Base-by-base conservation (phyloP, 2,797 vertebrate genomes). In the Crocidura indochinensis region DNA sequence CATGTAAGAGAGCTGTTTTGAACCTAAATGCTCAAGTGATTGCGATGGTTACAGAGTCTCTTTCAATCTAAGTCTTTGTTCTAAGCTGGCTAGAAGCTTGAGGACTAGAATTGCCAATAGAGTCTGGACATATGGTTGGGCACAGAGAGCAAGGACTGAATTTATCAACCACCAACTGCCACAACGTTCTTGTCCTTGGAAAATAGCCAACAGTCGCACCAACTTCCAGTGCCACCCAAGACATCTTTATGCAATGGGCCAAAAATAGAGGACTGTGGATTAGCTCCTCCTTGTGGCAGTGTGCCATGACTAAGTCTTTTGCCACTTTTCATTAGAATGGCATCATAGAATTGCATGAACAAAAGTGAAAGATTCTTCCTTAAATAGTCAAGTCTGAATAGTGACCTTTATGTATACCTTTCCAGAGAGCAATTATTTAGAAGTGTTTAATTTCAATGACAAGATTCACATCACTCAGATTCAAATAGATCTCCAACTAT, bases 91-190 rank as follows among this genome's bases (percentile, higher is more conserved):
- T 91, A 47, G 75, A 94, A 44, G 60, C 81, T 87, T 74, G 80
- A 79, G 84, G 87, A 75, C 72, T 72, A 87, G 49, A 74, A 75
- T 51, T 85, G 76, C 68, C 91, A 92, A 29, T 65, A 64, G 68
- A 29, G 26, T 84, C 91, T 94, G 92, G 77, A 87, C 96, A 95
- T 95, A 94, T 89, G 95, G 93, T 77, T 93, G 93, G 82, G 68
- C 90, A 95, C 81, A 87, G 84, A 91, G 83, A 74, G 87, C 84
- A 93, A 60, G 27, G 71, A 65, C 74, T 87, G 90, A 92, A 95
- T 92, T 95, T 92, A 96, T 91, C 87, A 92, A 88, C 94, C 94
- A 96, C 95, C 91, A 95, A 96, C 94, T 95, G 94, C 94, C 94
- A 83, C 75, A 94, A 91, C 47, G 31, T 73, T 68, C 71, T 86